phyloP scores from a whole-genome alignment of 2,797 vertebrate genomes.

The Neosilurus mollespiculum region DNA sequence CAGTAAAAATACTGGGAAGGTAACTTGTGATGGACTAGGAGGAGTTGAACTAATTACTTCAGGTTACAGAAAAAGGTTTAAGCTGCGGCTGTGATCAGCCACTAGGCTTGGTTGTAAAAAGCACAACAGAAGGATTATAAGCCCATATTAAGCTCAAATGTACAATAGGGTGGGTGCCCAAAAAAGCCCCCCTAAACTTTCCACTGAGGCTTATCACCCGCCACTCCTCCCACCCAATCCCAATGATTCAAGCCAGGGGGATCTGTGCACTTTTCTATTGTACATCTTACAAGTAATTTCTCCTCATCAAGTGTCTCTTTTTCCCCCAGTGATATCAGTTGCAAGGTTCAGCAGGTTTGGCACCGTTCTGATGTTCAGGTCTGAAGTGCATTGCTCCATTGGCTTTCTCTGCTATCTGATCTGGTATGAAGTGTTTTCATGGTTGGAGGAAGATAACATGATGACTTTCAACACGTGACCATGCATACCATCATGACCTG shows the following conservation, averaged over 20 bases:
- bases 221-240: too few relatives aligned
- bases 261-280: neutral
- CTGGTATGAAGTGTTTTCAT: slow-evolving; percentile 32
- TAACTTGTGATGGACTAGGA: too few relatives aligned
- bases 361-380: neutral
- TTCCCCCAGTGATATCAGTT: neutral
- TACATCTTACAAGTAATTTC: neutral
- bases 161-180: too few relatives aligned
- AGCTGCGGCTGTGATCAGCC: too few relatives aligned
- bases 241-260: neutral
- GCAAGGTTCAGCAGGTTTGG: neutral
- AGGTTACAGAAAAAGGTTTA: too few relatives aligned
- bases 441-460: slow-evolving; percentile 41
- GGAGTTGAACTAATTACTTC: too few relatives aligned
- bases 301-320: neutral
- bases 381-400: neutral
- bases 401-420: slow-evolving; percentile 9
- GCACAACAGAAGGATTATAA: neutral
- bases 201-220: too few relatives aligned
- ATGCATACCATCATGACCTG: slow-evolving; percentile 2
- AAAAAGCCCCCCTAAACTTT: too few relatives aligned
- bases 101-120: too few relatives aligned
- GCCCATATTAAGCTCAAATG: neutral
- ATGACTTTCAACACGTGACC: slow-evolving; percentile 31
- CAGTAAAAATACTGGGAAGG: too few relatives aligned